phyloP scores from a whole-genome alignment of 2,888 invertebrate genomes.

The Trypoxylon attenuatum region DNA sequence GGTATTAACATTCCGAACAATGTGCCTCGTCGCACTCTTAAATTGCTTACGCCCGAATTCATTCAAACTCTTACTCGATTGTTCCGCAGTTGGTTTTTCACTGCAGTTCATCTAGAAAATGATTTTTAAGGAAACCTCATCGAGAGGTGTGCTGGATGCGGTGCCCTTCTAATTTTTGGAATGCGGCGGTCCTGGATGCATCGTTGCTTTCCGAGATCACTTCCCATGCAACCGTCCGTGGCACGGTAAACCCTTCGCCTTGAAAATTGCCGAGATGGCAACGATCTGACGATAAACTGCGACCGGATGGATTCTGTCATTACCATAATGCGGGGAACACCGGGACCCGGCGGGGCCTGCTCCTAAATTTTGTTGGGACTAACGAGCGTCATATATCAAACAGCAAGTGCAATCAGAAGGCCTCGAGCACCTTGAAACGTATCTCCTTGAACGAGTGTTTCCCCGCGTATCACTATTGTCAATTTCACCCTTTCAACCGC shows the following conservation, averaged over 20 bases:
- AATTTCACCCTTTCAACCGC: too few species aligned
- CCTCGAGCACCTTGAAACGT: too few species aligned
- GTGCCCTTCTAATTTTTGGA: background rate
- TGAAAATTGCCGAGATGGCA: constrained; percentile 31
- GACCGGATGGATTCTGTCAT: constrained; percentile 35
- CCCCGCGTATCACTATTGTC: too few species aligned
- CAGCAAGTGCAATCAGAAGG: too few species aligned
- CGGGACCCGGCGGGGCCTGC: constrained; percentile 15
- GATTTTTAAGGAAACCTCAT: too few species aligned
- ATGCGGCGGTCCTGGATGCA: background rate
- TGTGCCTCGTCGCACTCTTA: too few species aligned
- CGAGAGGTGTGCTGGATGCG: background rate
- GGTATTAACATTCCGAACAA: too few species aligned
- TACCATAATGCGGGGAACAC: constrained; percentile 37
- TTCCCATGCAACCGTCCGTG: constrained; percentile 25
- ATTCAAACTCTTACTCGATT: background rate
- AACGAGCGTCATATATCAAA: too few species aligned
- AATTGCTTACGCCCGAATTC: too few species aligned
- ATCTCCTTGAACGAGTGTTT: too few species aligned
- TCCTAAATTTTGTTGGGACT: constrained; percentile 12
- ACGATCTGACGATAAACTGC: constrained; percentile 35
- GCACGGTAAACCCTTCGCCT: constrained; percentile 21
- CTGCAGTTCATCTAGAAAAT: background rate
- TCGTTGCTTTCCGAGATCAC: constrained; percentile 24
- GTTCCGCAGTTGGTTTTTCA: background rate